Conservation (phyloP, 2,797 vertebrate genomes). For the Chaetodon trifasciatus region DNA sequence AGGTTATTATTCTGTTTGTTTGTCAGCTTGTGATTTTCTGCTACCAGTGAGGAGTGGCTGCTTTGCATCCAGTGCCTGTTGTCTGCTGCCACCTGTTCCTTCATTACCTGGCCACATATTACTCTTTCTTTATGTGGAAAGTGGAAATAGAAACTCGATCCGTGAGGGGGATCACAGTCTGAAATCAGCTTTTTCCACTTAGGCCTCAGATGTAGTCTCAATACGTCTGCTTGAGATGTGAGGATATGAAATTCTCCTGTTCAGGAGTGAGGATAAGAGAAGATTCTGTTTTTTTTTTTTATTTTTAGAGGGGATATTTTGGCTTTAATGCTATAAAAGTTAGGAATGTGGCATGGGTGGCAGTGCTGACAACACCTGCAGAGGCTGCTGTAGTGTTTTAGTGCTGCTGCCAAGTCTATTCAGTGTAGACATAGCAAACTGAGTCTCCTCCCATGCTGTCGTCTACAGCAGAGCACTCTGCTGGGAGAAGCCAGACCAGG, state of each 20-base stretch:
- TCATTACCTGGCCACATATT: slow-evolving; percentile 75
- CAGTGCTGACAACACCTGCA: slow-evolving; percentile 63
- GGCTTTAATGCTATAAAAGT: slow-evolving; percentile 45
- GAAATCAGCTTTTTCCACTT: slow-evolving; percentile 57
- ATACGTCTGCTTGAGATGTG: slow-evolving; percentile 43
- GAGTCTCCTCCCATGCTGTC: slow-evolving; percentile 55
- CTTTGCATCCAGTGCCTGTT: slow-evolving; percentile 78
- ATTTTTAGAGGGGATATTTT: slow-evolving; percentile 44
- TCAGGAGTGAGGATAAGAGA: slow-evolving; percentile 32
- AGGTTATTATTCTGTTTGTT: slow-evolving; percentile 88
- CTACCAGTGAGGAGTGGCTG: slow-evolving; percentile 70
- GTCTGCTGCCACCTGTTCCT: slow-evolving; percentile 78
- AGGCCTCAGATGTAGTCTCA: slow-evolving; percentile 40
- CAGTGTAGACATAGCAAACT: slow-evolving; percentile 54
- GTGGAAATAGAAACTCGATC: slow-evolving; percentile 42
- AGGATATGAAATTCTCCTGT: slow-evolving; percentile 48
- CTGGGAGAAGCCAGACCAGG: slow-evolving; percentile 63
- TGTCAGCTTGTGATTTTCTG: slow-evolving; percentile 85
- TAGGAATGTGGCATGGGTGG: slow-evolving; percentile 50
- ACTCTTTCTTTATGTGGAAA: slow-evolving; percentile 47
- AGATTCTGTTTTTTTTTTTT: slow-evolving; percentile 36
- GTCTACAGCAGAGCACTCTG: slow-evolving; percentile 63
- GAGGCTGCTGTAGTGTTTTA: slow-evolving; percentile 59
- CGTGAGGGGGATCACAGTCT: slow-evolving; percentile 32
- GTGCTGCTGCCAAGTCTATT: slow-evolving; percentile 55